These are phyloP conservation scores for Luidia sarsii DNA, from an alignment of 53 echinoderm and acorn worm genomes.

Conservation along the genomic window DNA sequence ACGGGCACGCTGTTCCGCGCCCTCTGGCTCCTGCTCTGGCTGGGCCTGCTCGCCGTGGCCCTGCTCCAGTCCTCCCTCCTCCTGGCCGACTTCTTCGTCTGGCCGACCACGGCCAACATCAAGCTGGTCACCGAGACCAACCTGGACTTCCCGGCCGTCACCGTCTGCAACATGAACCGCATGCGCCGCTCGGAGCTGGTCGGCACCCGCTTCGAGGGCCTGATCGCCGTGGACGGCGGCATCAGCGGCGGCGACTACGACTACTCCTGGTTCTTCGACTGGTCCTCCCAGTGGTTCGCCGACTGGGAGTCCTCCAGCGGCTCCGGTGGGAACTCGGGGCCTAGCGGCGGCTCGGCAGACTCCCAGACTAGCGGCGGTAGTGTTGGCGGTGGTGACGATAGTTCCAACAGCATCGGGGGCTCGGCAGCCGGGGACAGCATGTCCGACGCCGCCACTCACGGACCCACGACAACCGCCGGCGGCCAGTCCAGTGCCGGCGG, in stretches of 20 bases:
- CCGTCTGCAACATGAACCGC: constrained; percentile 82
- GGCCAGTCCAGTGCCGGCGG: neutral
- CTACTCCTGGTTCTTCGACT: constrained; percentile 75
- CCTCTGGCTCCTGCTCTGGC: neutral
- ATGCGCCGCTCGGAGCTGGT: constrained; percentile 27
- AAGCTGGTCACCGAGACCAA: constrained; percentile 57
- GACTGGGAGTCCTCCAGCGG: constrained; percentile 26
- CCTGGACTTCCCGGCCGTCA: constrained; percentile 75
- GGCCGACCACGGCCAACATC: constrained; percentile 29
- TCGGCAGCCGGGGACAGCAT: neutral
- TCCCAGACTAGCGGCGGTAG: too few relatives aligned
- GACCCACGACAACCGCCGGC: neutral
- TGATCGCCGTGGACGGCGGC: constrained; percentile 82
- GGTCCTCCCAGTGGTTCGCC: constrained; percentile 57
- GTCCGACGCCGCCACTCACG: neutral
- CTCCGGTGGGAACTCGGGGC: neutral
- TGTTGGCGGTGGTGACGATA: too few relatives aligned
- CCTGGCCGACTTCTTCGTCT: neutral
- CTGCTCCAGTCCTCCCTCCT: neutral
- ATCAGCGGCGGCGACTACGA: constrained; percentile 7
- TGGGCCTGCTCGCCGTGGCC: neutral
- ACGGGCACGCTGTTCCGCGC: neutral
- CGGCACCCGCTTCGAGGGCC: constrained; percentile 78
- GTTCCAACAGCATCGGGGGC: neutral
- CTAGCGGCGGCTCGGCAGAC: too few relatives aligned